Evolutionary conservation across 2,113 vertebrate species (phyloP).

Genomic region (Oxygymnocypris stewartii): DNA sequence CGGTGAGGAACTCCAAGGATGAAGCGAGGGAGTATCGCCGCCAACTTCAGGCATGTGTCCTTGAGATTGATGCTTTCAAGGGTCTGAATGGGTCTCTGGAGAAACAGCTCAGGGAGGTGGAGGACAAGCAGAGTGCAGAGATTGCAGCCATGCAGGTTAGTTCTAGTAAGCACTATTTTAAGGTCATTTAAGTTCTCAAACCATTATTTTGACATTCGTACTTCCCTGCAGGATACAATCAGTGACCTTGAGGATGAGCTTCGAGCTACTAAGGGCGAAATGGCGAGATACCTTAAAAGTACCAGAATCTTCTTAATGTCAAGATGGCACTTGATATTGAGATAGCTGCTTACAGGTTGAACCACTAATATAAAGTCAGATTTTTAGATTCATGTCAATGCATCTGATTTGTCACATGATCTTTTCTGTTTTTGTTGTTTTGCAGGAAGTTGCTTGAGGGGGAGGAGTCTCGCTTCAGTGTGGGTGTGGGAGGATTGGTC

Average conservation of each 20-base stretch:
- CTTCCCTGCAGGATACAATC: constrained; percentile 66
- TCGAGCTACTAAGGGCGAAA: constrained; percentile 72
- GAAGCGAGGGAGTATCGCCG: constrained; percentile 72
- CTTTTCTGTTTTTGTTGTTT: neutral
- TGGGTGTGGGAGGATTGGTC: constrained; percentile 81
- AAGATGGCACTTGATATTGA: constrained; percentile 83
- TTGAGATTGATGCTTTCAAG: constrained; percentile 74
- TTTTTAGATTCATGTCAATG: neutral
- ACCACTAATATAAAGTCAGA: constrained; percentile 5
- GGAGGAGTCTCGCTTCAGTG: constrained; percentile 91
- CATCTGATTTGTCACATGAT: neutral
- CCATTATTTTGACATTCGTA: neutral
- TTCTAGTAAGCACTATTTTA: neutral
- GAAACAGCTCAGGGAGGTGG: constrained; percentile 73
- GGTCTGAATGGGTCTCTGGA: constrained; percentile 72
- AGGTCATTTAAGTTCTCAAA: no score
- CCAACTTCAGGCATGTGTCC: constrained; percentile 71
- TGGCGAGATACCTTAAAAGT: constrained; percentile 71
- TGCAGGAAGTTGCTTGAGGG: constrained; percentile 92
- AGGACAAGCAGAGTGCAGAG: constrained; percentile 73
- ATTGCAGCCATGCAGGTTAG: constrained; percentile 73
- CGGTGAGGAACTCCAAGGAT: constrained; percentile 72
- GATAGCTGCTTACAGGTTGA: constrained; percentile 79
- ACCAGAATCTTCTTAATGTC: constrained; percentile 73
- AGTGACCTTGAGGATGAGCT: constrained; percentile 73